These are phyloP conservation scores for Sparus aurata DNA, from an alignment of 2,797 vertebrate genomes.

Conservation along the genomic window DNA sequence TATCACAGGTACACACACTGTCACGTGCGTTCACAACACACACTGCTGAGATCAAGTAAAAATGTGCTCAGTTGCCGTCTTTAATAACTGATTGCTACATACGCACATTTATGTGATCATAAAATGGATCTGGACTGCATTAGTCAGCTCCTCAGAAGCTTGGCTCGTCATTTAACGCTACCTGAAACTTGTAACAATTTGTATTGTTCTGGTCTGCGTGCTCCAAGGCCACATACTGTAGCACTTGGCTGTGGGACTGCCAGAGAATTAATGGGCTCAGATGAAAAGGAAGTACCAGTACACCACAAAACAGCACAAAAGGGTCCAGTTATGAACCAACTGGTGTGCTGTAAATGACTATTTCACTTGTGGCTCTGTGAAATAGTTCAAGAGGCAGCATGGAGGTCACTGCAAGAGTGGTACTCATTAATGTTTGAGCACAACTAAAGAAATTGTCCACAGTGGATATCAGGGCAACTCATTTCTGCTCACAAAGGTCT, in stretches of 20 bases:
- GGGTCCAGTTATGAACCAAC: constrained; percentile 68
- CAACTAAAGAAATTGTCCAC: neutral
- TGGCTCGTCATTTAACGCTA: constrained; percentile 73
- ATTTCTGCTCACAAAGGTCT: constrained; percentile 26
- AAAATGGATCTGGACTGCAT: constrained; percentile 79
- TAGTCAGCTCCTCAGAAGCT: constrained; percentile 65
- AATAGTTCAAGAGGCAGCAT: constrained; percentile 39
- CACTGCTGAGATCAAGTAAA: constrained; percentile 21
- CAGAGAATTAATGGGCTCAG: constrained; percentile 68
- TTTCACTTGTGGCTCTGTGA: constrained; percentile 58
- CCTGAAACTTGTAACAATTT: constrained; percentile 81
- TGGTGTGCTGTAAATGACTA: constrained; percentile 62
- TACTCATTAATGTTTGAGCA: constrained; percentile 29
- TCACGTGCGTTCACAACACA: constrained; percentile 5
- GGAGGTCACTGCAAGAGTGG: constrained; percentile 27
- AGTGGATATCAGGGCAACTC: constrained; percentile 17
- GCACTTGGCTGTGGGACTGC: constrained; percentile 62
- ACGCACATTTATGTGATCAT: constrained; percentile 72
- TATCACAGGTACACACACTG: constrained; percentile 15
- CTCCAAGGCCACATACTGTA: constrained; percentile 65
- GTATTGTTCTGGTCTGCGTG: constrained; percentile 76
- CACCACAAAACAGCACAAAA: constrained; percentile 59
- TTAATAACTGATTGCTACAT: constrained; percentile 76
- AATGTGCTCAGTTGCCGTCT: constrained; percentile 53
- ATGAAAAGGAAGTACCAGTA: constrained; percentile 76